phyloP scores from a whole-genome alignment of 2,888 invertebrate genomes.

The Tenthredo livida region DNA sequence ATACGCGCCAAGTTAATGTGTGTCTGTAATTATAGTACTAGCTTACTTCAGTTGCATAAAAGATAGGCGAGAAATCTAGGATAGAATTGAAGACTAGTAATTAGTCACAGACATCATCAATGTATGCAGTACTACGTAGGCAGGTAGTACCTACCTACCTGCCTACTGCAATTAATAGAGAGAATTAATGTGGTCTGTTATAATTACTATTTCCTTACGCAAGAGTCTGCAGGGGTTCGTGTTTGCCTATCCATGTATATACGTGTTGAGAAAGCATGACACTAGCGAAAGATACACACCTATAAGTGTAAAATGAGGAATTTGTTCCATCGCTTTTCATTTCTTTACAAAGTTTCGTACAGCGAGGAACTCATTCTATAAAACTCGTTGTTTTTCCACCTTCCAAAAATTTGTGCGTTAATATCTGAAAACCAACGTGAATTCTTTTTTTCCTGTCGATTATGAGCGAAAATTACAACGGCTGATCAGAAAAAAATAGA shows the following conservation, averaged over 20 bases:
- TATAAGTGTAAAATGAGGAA: conserved; percentile 19
- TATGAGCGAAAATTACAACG: not conserved
- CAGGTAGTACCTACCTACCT: not conserved
- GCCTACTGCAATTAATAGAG: conserved; percentile 27
- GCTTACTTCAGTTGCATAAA: conserved; percentile 54
- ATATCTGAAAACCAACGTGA: not conserved
- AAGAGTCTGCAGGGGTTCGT: not conserved
- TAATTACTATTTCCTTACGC: conserved; percentile 47
- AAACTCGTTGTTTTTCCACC: not conserved
- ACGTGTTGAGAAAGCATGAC: conserved; percentile 76
- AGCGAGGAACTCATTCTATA: conserved; percentile 4
- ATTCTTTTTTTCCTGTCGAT: not conserved
- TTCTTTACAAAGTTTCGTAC: conserved; percentile 35
- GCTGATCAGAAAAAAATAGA: not conserved
- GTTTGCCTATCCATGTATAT: conserved; percentile 26
- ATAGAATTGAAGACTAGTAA: conserved; percentile 42
- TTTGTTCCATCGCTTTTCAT: conserved; percentile 36
- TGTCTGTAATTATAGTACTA: conserved; percentile 74
- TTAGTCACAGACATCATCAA: conserved; percentile 14
- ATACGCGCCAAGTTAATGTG: conserved; percentile 21
- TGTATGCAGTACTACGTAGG: not conserved
- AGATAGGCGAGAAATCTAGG: conserved; percentile 56
- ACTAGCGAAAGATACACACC: conserved; percentile 40
- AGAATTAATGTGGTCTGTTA: conserved; percentile 32
- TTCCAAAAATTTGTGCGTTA: not conserved